Base-by-base conservation (phyloP, 2,797 vertebrate species). In the Anabas testudineus region DNA sequence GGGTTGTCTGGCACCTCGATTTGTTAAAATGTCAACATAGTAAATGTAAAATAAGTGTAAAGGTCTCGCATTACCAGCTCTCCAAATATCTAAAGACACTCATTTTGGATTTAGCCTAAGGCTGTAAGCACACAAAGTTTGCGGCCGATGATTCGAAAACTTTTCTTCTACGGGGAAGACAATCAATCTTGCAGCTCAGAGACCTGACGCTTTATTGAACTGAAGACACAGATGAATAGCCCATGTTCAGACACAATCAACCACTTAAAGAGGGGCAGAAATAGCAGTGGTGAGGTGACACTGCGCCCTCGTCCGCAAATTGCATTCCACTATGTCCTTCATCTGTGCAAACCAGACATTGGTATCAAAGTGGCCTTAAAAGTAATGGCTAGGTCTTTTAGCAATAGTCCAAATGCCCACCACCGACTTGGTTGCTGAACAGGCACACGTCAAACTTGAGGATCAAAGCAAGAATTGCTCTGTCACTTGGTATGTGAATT, bases 1-100 rank as follows among this genome's bases (percentile, higher is more conserved):
- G 24, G 54, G 76, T 71, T 74, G 16, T 46, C 43, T 15, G 18
- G 21, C 2, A 12, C 64, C 54, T 76, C 12, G 1, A 66, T 80
- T 77, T 85, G 67, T 76, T 77, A 51, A 71, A 82, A 74, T 89
- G 74, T 74, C 80, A 78, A 71, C 61, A 56, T 24, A 60, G 57
- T 55, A 52, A 76, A 36, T 59, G 45, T 55, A 71, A 78, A 76
- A 71, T 68, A 81, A 56, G 58, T 78, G 13, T 59, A 72, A 83
- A 76, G 54, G 70, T 81, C 66, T 78, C 12, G 36, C 60, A 67
- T 88, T 71, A 78, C 57, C 53, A 56, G 47, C 67, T 70, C 39
- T 76, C 37, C 55, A 73, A 75, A 83, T 76, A 78, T 80, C 67
- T 78, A 60, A 55, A 63, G 65, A 78, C 22, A 24, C 48, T 71